phyloP scores from a whole-genome alignment of 2,113 vertebrate genomes.

The Nematolebias whitei region DNA sequence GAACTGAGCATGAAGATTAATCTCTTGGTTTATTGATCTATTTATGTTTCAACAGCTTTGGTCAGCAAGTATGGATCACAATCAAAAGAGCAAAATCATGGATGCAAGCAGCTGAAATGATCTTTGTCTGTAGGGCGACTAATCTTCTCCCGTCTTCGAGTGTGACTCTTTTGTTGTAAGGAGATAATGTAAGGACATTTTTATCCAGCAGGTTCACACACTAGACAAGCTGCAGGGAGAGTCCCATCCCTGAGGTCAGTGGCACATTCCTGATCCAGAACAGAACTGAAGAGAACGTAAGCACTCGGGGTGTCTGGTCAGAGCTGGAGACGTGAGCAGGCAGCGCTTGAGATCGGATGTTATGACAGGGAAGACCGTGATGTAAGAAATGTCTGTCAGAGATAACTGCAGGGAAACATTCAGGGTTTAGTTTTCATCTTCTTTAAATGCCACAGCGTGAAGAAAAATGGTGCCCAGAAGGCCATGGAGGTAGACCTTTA shows the following conservation, averaged over 20 bases:
- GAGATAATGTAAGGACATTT: no score
- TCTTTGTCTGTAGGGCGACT: no score
- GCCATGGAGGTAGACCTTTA: background rate
- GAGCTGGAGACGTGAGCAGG: background rate
- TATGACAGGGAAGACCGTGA: background rate
- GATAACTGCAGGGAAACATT: background rate
- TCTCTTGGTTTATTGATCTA: no score
- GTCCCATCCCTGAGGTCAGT: background rate
- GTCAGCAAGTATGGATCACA: no score
- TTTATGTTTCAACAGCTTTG: no score
- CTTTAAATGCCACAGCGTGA: background rate
- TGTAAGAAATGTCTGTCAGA: background rate
- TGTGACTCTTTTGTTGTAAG: no score
- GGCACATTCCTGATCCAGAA: background rate
- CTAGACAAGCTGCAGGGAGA: background rate
- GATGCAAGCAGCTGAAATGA: no score
- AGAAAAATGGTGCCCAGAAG: background rate
- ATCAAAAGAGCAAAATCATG: no score
- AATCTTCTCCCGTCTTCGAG: no score
- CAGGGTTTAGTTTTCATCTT: background rate
- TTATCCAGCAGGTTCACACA: no score
- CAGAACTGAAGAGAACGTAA: background rate
- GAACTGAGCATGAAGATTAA: no score
- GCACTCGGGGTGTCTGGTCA: conserved; percentile 9
- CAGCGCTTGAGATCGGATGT: conserved; percentile 12